phyloP scores from a whole-genome alignment of 2,797 vertebrate genomes.

The Danionella dracula region DNA sequence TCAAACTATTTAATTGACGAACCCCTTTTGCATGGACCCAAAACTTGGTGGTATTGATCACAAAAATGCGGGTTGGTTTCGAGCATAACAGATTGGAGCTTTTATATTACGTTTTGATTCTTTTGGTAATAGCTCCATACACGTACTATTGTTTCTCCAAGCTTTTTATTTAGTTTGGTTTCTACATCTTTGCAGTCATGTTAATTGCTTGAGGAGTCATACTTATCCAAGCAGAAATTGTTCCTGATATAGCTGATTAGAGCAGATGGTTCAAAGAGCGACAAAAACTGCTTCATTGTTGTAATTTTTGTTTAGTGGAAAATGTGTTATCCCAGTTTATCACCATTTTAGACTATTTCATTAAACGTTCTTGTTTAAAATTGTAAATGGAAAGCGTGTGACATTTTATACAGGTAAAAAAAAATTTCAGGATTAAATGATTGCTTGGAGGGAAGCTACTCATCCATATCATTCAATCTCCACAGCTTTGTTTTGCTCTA shows the following conservation, averaged over 20 bases:
- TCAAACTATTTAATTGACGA: conserved; percentile 11
- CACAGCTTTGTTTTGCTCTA: too few relatives aligned
- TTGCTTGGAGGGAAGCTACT: too few relatives aligned
- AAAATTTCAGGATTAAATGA: too few relatives aligned
- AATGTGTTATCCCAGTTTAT: conserved; percentile 24
- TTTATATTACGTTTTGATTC: background rate
- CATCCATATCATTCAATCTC: too few relatives aligned
- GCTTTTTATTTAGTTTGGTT: conserved; percentile 4
- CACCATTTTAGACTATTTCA: conserved; percentile 34
- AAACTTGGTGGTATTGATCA: conserved; percentile 20
- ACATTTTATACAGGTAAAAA: background rate
- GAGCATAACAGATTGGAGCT: background rate
- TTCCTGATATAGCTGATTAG: conserved; percentile 23
- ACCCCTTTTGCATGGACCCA: conserved; percentile 26
- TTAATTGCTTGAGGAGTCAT: conserved; percentile 26
- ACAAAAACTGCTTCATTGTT: conserved; percentile 39
- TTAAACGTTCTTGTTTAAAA: conserved; percentile 22
- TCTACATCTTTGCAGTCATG: conserved; percentile 10
- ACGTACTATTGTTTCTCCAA: conserved; percentile 9
- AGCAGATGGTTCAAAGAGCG: conserved; percentile 48
- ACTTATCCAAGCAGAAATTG: conserved; percentile 27
- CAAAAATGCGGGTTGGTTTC: background rate
- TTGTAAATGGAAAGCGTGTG: conserved; percentile 12
- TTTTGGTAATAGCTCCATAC: conserved; percentile 15
- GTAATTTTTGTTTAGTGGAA: conserved; percentile 43